phyloP scores from a whole-genome alignment of 1,140 invertebrate genomes.

The Meloidogyne hapla region DNA sequence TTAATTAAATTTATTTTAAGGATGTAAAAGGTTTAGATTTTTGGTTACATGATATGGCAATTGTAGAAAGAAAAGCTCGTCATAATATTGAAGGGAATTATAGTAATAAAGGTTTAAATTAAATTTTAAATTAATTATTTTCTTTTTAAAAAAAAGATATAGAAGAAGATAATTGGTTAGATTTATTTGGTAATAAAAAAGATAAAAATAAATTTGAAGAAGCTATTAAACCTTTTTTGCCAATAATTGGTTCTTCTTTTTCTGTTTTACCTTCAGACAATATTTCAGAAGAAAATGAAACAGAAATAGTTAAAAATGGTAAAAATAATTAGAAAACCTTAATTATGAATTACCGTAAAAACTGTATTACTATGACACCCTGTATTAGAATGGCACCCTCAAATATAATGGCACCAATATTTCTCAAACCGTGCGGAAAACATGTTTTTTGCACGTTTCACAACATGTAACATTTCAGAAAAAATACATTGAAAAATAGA shows the following conservation, averaged over 20 bases:
- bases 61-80: conserved; percentile 18
- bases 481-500: no score
- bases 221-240: background rate
- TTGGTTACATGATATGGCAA: conserved; percentile 27
- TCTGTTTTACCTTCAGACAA: background rate
- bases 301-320: background rate
- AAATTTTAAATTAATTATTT: background rate
- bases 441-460: no score
- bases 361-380: no score
- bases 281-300: background rate
- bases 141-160: background rate
- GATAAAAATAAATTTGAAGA: background rate
- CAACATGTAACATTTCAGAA: no score
- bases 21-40: conserved; percentile 22
- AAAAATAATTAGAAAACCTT: no score
- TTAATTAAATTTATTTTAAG: conserved; percentile 13
- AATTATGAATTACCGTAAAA: no score
- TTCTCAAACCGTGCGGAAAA: no score
- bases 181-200: conserved; percentile 13
- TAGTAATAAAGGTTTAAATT: background rate
- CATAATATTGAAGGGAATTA: background rate
- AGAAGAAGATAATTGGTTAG: conserved; percentile 13
- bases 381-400: no score
- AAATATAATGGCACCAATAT: no score
- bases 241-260: background rate